phyloP scores from a whole-genome alignment of 2,113 vertebrate genomes.

The Caranx melampygus region DNA sequence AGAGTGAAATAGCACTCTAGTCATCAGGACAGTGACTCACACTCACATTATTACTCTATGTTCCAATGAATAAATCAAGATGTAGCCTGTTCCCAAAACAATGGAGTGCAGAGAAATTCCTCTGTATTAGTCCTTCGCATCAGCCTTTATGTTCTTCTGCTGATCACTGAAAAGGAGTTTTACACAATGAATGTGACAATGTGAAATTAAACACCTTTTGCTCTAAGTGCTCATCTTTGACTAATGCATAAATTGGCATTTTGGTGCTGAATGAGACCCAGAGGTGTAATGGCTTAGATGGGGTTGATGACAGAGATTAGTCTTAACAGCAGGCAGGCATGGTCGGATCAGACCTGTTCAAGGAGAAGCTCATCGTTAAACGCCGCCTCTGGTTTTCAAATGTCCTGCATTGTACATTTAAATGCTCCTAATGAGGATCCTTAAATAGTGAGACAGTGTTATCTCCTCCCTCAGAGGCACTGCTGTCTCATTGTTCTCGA shows the following conservation, averaged over 20 bases:
- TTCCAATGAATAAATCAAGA: conserved; percentile 60
- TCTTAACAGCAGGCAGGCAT: conserved; percentile 47
- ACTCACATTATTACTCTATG: conserved; percentile 44
- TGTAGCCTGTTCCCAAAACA: conserved; percentile 23
- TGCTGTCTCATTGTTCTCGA: conserved; percentile 37
- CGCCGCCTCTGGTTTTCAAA: conserved; percentile 35
- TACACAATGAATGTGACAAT: conserved; percentile 53
- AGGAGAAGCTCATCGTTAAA: conserved; percentile 65
- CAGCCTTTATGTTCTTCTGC: neutral
- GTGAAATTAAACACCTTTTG: conserved; percentile 61
- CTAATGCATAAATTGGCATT: conserved; percentile 57
- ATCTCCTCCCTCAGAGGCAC: conserved; percentile 50
- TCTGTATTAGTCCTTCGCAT: conserved; percentile 16
- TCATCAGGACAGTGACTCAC: conserved; percentile 51
- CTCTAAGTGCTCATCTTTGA: conserved; percentile 48
- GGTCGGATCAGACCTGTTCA: conserved; percentile 47
- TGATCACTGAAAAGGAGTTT: neutral
- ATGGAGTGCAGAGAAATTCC: conserved; percentile 10
- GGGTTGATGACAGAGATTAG: conserved; percentile 65
- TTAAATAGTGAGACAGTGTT: conserved; percentile 44
- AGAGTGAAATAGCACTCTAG: conserved; percentile 16
- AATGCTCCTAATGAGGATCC: conserved; percentile 60
- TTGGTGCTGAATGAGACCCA: conserved; percentile 51
- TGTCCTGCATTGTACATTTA: conserved; percentile 58
- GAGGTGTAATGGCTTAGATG: conserved; percentile 53